phyloP scores from a whole-genome alignment of 2,888 invertebrate species.

The Xylocampa areola region DNA sequence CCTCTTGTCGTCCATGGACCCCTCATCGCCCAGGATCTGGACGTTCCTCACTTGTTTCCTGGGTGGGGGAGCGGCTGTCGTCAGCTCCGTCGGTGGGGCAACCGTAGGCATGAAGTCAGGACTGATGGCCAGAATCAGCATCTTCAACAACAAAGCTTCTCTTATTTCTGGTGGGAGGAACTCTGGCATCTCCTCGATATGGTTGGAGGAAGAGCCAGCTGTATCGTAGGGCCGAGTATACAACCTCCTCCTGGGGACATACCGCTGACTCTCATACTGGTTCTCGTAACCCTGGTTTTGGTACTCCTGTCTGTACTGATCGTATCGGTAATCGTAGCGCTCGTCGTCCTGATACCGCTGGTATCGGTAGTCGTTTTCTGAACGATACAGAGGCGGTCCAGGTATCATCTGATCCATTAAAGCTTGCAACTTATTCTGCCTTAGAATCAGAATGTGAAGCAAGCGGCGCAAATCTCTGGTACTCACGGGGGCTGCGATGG shows the following conservation, averaged over 20 bases:
- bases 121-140: slow-evolving; percentile 93
- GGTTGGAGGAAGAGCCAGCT: slow-evolving; percentile 79
- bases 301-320: slow-evolving; percentile 78
- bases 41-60: slow-evolving; percentile 92
- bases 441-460: slow-evolving; percentile 91
- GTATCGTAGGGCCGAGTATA: slow-evolving; percentile 82
- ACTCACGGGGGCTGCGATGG: slow-evolving; percentile 92
- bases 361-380: slow-evolving; percentile 73
- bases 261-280: slow-evolving; percentile 85
- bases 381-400: slow-evolving; percentile 74
- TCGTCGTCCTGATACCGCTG: slow-evolving; percentile 82
- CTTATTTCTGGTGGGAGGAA: slow-evolving; percentile 92
- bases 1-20: slow-evolving; percentile 79
- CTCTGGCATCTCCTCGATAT: slow-evolving; percentile 88
- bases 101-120: slow-evolving; percentile 88
- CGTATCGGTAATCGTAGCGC: slow-evolving; percentile 80
- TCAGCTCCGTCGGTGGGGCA: slow-evolving; percentile 81
- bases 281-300: slow-evolving; percentile 83
- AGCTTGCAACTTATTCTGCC: slow-evolving; percentile 91
- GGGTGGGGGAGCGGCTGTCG: slow-evolving; percentile 87
- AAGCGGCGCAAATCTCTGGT: slow-evolving; percentile 92
- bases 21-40: slow-evolving; percentile 92
- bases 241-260: slow-evolving; percentile 79
- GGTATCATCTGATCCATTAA: slow-evolving; percentile 87
- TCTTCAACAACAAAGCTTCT: slow-evolving; percentile 92